Evolutionary conservation across 2,113 vertebrate genomes (phyloP).

Genomic region (Eubucco bourcierii): DNA sequence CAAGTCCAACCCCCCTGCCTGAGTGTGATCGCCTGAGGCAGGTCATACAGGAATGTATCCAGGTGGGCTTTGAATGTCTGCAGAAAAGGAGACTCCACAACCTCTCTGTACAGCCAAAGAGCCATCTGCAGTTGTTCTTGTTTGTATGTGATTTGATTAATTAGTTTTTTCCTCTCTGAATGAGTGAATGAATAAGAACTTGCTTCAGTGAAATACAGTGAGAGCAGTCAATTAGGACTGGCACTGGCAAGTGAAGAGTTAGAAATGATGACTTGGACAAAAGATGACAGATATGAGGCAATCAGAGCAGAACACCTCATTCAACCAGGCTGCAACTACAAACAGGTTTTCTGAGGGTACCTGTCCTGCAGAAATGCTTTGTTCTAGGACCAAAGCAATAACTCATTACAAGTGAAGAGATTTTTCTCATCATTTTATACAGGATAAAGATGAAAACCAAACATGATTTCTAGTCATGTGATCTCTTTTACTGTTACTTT

Average conservation of each 20-base stretch:
- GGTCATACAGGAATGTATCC: no score
- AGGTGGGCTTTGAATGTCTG: neutral
- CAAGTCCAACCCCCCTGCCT: no score
- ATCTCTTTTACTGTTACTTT: neutral
- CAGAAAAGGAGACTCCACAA: neutral
- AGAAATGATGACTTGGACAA: neutral
- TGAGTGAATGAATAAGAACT: neutral
- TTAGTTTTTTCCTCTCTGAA: neutral
- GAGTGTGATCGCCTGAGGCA: no score
- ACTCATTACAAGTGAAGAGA: neutral
- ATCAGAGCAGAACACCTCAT: neutral
- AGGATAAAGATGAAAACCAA: neutral
- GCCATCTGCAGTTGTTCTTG: neutral
- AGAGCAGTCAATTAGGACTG: neutral
- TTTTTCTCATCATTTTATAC: neutral
- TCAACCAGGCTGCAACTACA: neutral
- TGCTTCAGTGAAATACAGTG: neutral
- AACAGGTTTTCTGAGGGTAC: neutral
- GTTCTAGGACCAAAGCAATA: neutral
- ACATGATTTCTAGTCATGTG: no score
- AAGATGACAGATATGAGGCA: neutral
- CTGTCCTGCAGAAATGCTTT: neutral
- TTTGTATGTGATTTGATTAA: neutral
- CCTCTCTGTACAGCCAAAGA: no score
- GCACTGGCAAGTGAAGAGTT: neutral